Evolutionary conservation across 1,140 invertebrate genomes (phyloP).

Genomic region (Lasioglossum baleicum): DNA sequence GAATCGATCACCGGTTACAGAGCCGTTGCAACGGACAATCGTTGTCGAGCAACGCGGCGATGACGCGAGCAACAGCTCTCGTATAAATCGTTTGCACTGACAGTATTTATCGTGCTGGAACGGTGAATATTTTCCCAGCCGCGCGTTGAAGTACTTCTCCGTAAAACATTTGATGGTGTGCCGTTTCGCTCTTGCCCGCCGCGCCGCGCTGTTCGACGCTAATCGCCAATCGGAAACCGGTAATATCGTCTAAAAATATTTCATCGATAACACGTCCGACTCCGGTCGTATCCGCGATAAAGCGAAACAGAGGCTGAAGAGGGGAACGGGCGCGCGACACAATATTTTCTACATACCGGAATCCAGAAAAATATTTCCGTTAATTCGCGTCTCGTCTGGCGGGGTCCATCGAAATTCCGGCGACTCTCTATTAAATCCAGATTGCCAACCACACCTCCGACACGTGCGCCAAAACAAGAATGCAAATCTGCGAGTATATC

Average conservation of each 20-base stretch:
- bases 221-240: conserved; percentile 38
- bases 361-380: not conserved
- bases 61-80: conserved; percentile 50
- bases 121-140: conserved; percentile 51
- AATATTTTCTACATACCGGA: not conserved
- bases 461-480: too few relatives aligned
- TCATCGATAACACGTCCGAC: not conserved
- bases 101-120: conserved; percentile 54
- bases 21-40: not conserved
- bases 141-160: conserved; percentile 48
- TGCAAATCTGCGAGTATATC: too few relatives aligned
- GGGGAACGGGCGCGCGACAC: not conserved
- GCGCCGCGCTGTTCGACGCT: not conserved
- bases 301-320: not conserved
- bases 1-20: not conserved
- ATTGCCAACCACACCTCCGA: too few relatives aligned
- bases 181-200: conserved; percentile 13
- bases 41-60: not conserved
- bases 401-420: not conserved
- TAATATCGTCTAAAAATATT: conserved; percentile 45
- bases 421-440: too few relatives aligned
- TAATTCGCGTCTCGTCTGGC: not conserved
- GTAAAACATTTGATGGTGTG: conserved; percentile 39
- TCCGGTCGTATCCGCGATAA: conserved; percentile 1
- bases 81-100: conserved; percentile 56